Percentiles rank a stretch among this genome's conserved stretches.
Conservation (phyloP, 2,888 invertebrate genomes). For the Syritta pipiens region DNA sequence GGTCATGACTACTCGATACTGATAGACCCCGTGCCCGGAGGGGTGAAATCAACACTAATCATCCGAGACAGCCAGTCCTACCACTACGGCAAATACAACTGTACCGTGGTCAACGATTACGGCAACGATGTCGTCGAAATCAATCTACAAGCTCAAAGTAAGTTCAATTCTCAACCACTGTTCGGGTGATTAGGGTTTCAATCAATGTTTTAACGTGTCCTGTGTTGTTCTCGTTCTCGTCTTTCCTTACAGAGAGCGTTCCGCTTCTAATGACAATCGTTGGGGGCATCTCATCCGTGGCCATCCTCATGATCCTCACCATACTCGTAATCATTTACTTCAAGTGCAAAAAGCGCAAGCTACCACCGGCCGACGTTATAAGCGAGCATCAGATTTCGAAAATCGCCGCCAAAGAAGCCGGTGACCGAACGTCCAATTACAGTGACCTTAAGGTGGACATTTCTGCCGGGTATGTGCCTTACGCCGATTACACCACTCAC, state of each 20-base stretch:
- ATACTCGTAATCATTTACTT: constrained; percentile 90
- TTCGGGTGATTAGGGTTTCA: not conserved
- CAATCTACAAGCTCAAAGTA: constrained; percentile 91
- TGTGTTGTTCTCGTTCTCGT: not conserved
- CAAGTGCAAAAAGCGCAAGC: constrained; percentile 79
- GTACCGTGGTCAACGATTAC: constrained; percentile 94
- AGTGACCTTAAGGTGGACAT: constrained; percentile 95
- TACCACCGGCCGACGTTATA: constrained; percentile 79
- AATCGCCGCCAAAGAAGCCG: constrained; percentile 81
- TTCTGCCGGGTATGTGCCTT: constrained; percentile 85
- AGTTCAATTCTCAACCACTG: constrained; percentile 79
- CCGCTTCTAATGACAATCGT: constrained; percentile 90
- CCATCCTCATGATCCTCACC: constrained; percentile 90
- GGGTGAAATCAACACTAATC: constrained; percentile 93
- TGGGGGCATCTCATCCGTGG: constrained; percentile 88
- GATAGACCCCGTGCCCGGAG: constrained; percentile 87
- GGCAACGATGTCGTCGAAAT: constrained; percentile 93
- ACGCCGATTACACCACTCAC: constrained; percentile 92
- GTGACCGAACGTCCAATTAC: constrained; percentile 94
- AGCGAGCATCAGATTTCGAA: constrained; percentile 80
- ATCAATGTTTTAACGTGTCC: too few species aligned
- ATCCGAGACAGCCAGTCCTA: constrained; percentile 91
- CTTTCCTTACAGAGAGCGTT: constrained; percentile 84
- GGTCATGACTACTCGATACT: constrained; percentile 87
- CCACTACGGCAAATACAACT: constrained; percentile 96